Percentiles rank a stretch among this genome's conserved stretches.
These are phyloP conservation scores for Aspidapion aeneum DNA, from an alignment of 2,888 invertebrate species.

Conservation along the genomic window DNA sequence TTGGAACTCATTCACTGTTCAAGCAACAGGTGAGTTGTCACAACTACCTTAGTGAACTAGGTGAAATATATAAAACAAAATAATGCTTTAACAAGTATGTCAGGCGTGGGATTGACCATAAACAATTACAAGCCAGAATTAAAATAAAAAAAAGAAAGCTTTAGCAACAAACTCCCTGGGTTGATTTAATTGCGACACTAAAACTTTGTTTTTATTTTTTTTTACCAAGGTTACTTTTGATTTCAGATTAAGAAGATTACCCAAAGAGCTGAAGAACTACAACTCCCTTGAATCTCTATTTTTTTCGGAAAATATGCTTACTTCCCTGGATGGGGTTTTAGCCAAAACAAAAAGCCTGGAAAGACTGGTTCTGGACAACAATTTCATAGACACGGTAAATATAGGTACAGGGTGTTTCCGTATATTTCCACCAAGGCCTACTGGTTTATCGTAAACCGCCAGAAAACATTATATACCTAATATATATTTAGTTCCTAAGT, in stretches of 20 bases:
- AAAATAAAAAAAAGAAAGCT: too few relatives aligned
- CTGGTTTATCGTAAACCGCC: background rate
- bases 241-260: conserved; percentile 57
- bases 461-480: background rate
- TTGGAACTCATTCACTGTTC: conserved; percentile 69
- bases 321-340: conserved; percentile 66
- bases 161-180: too few relatives aligned
- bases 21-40: conserved; percentile 57
- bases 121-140: too few relatives aligned
- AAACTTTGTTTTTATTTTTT: too few relatives aligned
- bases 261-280: conserved; percentile 67
- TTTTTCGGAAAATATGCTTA: conserved; percentile 69
- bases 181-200: too few relatives aligned
- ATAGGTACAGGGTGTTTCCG: too few relatives aligned
- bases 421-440: too few relatives aligned
- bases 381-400: conserved; percentile 69
- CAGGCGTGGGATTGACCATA: too few relatives aligned
- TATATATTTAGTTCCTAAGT: background rate
- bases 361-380: conserved; percentile 67
- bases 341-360: conserved; percentile 64
- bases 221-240: background rate
- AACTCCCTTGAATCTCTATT: conserved; percentile 67
- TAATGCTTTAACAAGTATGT: too few relatives aligned
- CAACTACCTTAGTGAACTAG: too few relatives aligned
- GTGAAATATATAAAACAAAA: too few relatives aligned